These are phyloP conservation scores for Drosophila vallismaia DNA, from an alignment of 2,888 invertebrate species.

Conservation along the genomic window DNA sequence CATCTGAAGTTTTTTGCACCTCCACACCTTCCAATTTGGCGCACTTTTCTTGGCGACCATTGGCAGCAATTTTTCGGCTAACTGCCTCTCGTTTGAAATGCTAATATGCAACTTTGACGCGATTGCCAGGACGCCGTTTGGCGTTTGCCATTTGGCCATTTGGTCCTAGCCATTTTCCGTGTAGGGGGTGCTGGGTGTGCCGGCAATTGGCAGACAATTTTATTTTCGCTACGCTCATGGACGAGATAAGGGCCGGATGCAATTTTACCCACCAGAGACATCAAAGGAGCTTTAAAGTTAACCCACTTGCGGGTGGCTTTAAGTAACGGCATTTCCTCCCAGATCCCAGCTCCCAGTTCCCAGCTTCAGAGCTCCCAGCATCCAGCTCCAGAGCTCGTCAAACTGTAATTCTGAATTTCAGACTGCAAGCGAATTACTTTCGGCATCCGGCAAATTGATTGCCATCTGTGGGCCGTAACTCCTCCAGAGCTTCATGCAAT, in stretches of 20 bases:
- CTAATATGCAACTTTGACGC: constrained; percentile 72
- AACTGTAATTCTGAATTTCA: constrained; percentile 35
- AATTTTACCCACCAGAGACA: constrained; percentile 34
- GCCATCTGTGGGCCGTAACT: constrained; percentile 47
- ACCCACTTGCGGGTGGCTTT: constrained; percentile 26
- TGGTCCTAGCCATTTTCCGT: constrained; percentile 10
- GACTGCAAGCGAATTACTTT: constrained; percentile 59
- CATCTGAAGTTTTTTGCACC: constrained; percentile 3
- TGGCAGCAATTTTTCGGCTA: constrained; percentile 68
- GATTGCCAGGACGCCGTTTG: constrained; percentile 46
- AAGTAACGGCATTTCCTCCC: constrained; percentile 5
- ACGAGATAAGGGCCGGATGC: constrained; percentile 44
- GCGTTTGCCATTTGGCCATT: constrained; percentile 27
- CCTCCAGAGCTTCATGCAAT: constrained; percentile 46
- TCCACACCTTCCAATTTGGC: constrained; percentile 70
- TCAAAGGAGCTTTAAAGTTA: constrained; percentile 23
- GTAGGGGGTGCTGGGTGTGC: constrained; percentile 28
- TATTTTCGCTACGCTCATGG: constrained; percentile 62
- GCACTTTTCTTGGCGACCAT: constrained; percentile 62
- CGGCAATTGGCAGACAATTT: constrained; percentile 72
- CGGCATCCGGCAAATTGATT: constrained; percentile 63
- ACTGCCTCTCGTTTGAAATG: constrained; percentile 76
- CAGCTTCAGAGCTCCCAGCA: neutral
- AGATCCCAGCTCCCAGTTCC: neutral
- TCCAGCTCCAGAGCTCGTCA: constrained; percentile 16